phyloP scores from a whole-genome alignment of 2,888 invertebrate genomes.

The Priocnemis perturbator region DNA sequence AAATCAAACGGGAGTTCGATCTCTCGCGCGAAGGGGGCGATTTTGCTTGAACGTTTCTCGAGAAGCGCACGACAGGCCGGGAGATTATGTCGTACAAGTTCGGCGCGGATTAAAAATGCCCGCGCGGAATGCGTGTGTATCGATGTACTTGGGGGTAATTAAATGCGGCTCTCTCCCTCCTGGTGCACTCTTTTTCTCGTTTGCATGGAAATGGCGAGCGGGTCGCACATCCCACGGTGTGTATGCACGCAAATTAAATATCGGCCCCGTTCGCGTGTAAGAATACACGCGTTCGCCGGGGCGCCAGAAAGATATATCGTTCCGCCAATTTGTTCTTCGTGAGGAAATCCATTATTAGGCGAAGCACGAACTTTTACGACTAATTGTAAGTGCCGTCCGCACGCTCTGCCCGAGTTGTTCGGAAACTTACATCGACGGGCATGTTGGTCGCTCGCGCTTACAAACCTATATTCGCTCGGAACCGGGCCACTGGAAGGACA shows the following conservation, averaged over 20 bases:
- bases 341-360: constrained; percentile 71
- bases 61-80: constrained; percentile 10
- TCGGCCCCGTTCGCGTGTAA: constrained; percentile 63
- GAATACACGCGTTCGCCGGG: constrained; percentile 60
- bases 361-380: constrained; percentile 66
- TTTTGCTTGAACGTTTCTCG: too few relatives aligned
- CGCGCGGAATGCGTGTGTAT: constrained; percentile 28
- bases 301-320: constrained; percentile 70
- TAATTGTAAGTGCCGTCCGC: constrained; percentile 51
- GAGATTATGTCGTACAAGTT: constrained; percentile 29
- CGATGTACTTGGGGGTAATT: constrained; percentile 39
- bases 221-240: constrained; percentile 12
- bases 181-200: constrained; percentile 17
- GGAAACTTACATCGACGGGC: background rate
- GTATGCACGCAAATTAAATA: constrained; percentile 69
- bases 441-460: background rate
- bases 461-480: background rate
- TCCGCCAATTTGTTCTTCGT: constrained; percentile 70
- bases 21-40: too few relatives aligned
- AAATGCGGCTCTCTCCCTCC: constrained; percentile 34
- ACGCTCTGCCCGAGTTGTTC: constrained; percentile 21
- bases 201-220: constrained; percentile 32
- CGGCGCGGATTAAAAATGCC: constrained; percentile 43
- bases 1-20: too few relatives aligned
- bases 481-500: background rate